phyloP scores from a whole-genome alignment of 2,888 invertebrate species.

The Blastobasis lacticolella region DNA sequence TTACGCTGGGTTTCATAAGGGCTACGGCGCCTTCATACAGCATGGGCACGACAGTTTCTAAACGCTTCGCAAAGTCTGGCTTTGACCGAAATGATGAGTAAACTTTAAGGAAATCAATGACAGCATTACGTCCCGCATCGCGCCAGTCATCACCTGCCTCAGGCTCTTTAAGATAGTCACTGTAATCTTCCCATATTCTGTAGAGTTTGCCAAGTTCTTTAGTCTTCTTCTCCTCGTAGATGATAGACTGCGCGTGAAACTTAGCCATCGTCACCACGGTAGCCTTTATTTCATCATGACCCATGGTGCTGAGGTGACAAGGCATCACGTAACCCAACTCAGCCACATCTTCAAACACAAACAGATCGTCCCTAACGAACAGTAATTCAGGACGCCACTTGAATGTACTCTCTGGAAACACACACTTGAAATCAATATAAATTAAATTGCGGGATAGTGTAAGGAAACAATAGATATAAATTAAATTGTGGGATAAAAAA shows the following conservation, averaged over 20 bases:
- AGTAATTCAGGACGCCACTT: slow-evolving; percentile 49
- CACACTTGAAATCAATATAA: no score
- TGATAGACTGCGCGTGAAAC: slow-evolving; percentile 65
- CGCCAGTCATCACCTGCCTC: slow-evolving; percentile 36
- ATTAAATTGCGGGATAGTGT: no score
- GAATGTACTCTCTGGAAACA: slow-evolving; percentile 1
- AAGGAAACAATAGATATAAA: no score
- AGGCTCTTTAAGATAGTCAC: slow-evolving; percentile 41
- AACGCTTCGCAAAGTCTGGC: slow-evolving; percentile 26
- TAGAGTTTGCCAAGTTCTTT: slow-evolving; percentile 40
- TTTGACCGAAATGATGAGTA: slow-evolving; percentile 42
- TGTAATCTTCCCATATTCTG: slow-evolving; percentile 51
- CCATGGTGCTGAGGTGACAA: slow-evolving; percentile 31
- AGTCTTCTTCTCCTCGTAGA: slow-evolving; percentile 57
- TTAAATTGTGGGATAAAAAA: no score
- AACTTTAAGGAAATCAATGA: slow-evolving; percentile 43
- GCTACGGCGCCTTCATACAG: slow-evolving; percentile 35
- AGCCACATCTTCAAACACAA: slow-evolving; percentile 57
- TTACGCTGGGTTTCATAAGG: slow-evolving; percentile 49
- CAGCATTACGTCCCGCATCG: slow-evolving; percentile 47
- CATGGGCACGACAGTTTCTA: slow-evolving; percentile 30
- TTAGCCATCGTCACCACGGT: slow-evolving; percentile 55
- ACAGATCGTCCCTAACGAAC: slow-evolving; percentile 39
- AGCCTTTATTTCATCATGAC: slow-evolving; percentile 48
- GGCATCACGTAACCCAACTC: slow-evolving; percentile 47